These are phyloP conservation scores for Erythrolamprus reginae DNA, from an alignment of 2,113 vertebrate genomes.

Conservation along the genomic window DNA sequence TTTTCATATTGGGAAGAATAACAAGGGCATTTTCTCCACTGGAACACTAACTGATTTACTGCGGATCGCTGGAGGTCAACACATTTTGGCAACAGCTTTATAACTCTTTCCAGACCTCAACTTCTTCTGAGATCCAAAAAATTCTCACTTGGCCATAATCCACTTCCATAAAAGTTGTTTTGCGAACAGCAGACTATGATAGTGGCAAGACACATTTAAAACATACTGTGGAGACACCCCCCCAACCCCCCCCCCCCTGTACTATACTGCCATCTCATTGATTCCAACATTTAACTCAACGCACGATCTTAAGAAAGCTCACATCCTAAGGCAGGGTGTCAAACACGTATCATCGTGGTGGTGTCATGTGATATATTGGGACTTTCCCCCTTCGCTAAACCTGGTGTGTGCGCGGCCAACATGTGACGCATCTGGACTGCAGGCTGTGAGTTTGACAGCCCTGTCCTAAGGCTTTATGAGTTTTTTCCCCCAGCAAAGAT, in stretches of 20 bases:
- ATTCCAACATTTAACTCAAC: not conserved
- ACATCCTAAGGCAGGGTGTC: not conserved
- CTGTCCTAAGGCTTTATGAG: not conserved
- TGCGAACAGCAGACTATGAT: not conserved
- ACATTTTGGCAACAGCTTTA: not conserved
- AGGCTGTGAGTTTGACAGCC: too few species aligned
- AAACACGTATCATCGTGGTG: too few species aligned
- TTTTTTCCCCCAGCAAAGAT: not conserved
- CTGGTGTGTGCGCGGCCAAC: too few species aligned
- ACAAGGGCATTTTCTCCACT: not conserved
- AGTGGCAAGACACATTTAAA: not conserved
- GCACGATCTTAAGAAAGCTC: not conserved
- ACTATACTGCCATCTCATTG: not conserved
- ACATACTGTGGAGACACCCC: not conserved
- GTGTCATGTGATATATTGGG: too few species aligned
- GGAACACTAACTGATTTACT: not conserved
- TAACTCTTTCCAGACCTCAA: not conserved
- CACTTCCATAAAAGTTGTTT: not conserved
- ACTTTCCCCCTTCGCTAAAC: too few species aligned
- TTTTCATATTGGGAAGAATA: not conserved
- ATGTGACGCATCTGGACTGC: too few species aligned
- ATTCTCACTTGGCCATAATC: not conserved
- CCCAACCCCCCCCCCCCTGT: not conserved
- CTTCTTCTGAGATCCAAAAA: not conserved
- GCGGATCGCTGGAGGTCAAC: not conserved